These are phyloP conservation scores for Itoplectis maculator DNA, from an alignment of 2,888 invertebrate genomes.

Conservation along the genomic window DNA sequence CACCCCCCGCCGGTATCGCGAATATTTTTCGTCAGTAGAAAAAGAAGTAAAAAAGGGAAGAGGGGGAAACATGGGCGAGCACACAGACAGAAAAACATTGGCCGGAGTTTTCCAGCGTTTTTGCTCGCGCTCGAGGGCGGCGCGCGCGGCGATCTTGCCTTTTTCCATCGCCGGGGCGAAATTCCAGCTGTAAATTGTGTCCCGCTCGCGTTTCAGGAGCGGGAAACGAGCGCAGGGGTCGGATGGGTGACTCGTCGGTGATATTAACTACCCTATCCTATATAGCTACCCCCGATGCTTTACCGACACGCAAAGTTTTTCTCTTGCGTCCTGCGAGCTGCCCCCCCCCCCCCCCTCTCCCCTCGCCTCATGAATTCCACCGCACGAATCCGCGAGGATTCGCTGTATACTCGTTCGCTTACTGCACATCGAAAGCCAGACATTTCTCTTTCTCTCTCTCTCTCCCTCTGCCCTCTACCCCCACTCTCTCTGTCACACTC, in stretches of 20 bases:
- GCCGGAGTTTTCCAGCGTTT: conserved; percentile 42
- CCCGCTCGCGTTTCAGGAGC: conserved; percentile 56
- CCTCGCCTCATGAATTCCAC: conserved; percentile 62
- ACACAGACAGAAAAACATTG: conserved; percentile 13
- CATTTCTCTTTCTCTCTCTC: background rate
- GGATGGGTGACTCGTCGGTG: conserved; percentile 39
- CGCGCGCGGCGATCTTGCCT: conserved; percentile 36
- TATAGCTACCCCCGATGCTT: conserved; percentile 56
- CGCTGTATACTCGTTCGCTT: conserved; percentile 35
- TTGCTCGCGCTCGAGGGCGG: conserved; percentile 34
- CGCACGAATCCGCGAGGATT: conserved; percentile 57
- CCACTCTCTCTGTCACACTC: conserved; percentile 17
- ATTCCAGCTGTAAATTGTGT: conserved; percentile 66
- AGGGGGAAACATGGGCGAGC: background rate
- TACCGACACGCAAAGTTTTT: conserved; percentile 66
- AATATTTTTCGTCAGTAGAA: conserved; percentile 10
- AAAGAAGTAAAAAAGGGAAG: background rate
- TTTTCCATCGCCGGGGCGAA: conserved; percentile 52
- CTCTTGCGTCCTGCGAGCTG: conserved; percentile 25
- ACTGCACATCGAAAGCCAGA: conserved; percentile 19
- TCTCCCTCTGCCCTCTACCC: background rate
- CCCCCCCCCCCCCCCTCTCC: conserved; percentile 56
- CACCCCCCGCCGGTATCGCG: background rate
- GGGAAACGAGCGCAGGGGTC: conserved; percentile 38
- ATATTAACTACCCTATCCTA: conserved; percentile 66